Evolutionary conservation across 2,888 invertebrate species (phyloP).

Genomic region (Baccha elongata): DNA sequence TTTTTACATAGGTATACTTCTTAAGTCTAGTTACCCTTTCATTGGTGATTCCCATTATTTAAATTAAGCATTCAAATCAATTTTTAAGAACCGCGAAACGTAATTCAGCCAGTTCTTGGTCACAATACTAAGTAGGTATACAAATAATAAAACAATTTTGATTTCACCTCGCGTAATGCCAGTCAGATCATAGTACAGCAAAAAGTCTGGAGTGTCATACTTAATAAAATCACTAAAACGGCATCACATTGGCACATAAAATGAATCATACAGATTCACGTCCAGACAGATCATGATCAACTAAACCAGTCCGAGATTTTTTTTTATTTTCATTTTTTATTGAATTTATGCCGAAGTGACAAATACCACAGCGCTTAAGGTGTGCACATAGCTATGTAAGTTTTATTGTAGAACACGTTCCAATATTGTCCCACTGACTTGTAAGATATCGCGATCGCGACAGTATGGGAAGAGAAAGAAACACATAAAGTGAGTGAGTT

Average conservation of each 20-base stretch:
- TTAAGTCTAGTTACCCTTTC: too few species aligned
- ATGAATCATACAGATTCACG: conserved; percentile 24
- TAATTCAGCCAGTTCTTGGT: too few species aligned
- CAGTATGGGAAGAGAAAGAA: conserved; percentile 34
- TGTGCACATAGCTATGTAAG: conserved; percentile 38
- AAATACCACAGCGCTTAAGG: conserved; percentile 41
- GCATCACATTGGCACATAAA: conserved; percentile 3
- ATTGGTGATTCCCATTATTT: too few species aligned
- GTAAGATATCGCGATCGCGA: conserved; percentile 25
- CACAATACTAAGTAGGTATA: too few species aligned
- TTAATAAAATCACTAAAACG: conserved; percentile 18
- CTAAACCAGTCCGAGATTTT: conserved; percentile 10
- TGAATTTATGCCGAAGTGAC: neutral
- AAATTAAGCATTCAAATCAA: too few species aligned
- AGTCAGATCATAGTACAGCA: neutral
- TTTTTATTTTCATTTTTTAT: neutral
- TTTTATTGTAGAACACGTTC: conserved; percentile 42
- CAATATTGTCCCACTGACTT: conserved; percentile 59
- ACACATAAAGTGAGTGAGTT: conserved; percentile 25
- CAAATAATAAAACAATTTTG: neutral
- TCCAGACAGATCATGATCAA: conserved; percentile 5
- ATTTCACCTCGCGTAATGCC: neutral
- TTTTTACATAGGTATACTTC: too few species aligned
- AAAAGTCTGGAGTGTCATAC: conserved; percentile 1
- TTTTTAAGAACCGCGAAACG: too few species aligned